Evolutionary conservation across 2,888 invertebrate species (phyloP).

Genomic region (Hypomecis punctinalis): DNA sequence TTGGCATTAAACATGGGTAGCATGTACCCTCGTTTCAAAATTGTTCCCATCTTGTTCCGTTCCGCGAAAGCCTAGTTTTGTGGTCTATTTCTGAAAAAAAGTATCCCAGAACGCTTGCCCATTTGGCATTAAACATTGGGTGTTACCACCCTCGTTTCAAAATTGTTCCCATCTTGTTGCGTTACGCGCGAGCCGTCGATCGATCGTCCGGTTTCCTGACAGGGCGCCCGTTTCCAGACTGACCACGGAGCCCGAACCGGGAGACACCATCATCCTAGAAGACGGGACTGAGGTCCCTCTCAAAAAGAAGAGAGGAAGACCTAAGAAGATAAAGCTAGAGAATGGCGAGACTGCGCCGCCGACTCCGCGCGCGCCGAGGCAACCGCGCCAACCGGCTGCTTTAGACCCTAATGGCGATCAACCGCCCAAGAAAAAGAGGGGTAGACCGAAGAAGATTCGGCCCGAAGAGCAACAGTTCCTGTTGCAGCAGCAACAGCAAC

Average conservation of each 20-base stretch:
- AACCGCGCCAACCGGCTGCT: constrained; percentile 61
- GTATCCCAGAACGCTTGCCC: neutral
- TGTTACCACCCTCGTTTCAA: constrained; percentile 6
- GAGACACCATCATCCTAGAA: constrained; percentile 83
- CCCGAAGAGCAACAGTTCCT: constrained; percentile 86
- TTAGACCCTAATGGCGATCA: constrained; percentile 65
- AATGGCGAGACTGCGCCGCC: constrained; percentile 88
- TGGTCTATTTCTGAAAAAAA: neutral
- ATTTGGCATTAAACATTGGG: neutral
- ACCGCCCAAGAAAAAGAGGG: constrained; percentile 94
- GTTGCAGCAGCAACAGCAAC: constrained; percentile 73
- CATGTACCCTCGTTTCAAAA: neutral
- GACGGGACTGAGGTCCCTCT: constrained; percentile 88
- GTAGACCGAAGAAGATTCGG: constrained; percentile 94
- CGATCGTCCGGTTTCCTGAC: constrained; percentile 38
- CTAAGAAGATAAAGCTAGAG: constrained; percentile 91
- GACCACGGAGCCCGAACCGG: constrained; percentile 82
- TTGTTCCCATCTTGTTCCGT: neutral
- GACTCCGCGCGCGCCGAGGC: constrained; percentile 76
- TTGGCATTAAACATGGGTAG: neutral
- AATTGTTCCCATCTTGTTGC: constrained; percentile 28
- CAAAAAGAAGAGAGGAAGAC: constrained; percentile 95
- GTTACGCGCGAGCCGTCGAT: constrained; percentile 35
- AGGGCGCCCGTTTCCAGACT: constrained; percentile 66
- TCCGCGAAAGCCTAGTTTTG: no score